phyloP scores from a whole-genome alignment of 2,797 vertebrate genomes.

The Coregonus ussuriensis region DNA sequence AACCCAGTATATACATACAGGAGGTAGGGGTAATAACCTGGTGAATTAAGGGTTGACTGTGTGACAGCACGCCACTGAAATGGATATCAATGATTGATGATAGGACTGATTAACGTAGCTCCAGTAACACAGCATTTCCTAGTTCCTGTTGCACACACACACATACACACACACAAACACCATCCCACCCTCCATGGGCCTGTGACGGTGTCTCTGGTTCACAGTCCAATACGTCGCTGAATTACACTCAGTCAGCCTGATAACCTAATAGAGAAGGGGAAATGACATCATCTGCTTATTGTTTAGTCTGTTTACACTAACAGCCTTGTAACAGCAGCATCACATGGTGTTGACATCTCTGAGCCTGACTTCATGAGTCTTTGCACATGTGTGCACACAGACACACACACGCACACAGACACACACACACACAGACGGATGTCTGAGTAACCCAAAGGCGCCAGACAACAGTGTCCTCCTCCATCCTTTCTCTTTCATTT shows the following conservation, averaged over 20 bases:
- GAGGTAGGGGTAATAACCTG: too few species aligned
- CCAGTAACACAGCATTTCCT: too few species aligned
- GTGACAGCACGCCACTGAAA: too few species aligned
- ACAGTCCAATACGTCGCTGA: conserved; percentile 68
- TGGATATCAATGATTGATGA: too few species aligned
- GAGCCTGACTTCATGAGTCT: too few species aligned
- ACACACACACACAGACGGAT: conserved; percentile 18
- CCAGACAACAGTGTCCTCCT: conserved; percentile 65
- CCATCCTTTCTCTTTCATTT: conserved; percentile 64
- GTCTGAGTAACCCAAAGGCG: conserved; percentile 38
- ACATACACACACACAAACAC: too few species aligned
- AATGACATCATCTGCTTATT: conserved; percentile 68
- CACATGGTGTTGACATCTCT: background rate
- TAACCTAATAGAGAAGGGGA: conserved; percentile 65
- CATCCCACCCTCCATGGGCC: conserved; percentile 32
- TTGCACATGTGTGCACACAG: too few species aligned
- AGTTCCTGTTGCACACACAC: too few species aligned
- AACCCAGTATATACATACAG: too few species aligned
- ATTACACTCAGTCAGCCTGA: conserved; percentile 69
- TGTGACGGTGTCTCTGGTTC: conserved; percentile 9
- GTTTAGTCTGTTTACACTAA: background rate
- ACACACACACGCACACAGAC: background rate
- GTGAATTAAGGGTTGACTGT: too few species aligned
- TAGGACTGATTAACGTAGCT: too few species aligned
- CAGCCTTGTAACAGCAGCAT: background rate